Percentiles rank a stretch among this genome's conserved stretches.
phyloP scores from a whole-genome alignment of 2,797 vertebrate species.

The Molothrus ater region DNA sequence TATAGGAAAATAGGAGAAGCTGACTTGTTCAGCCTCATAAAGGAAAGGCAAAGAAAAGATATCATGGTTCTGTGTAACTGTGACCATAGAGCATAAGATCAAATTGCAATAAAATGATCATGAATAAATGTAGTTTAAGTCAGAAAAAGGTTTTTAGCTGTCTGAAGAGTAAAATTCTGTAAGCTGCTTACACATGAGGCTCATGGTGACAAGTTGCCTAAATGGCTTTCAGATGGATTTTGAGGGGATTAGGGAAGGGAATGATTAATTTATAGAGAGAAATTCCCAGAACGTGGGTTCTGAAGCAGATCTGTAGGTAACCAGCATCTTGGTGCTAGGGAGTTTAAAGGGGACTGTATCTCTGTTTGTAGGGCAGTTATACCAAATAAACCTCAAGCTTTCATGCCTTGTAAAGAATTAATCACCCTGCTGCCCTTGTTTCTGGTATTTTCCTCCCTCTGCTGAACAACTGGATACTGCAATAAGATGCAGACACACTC shows the following conservation, averaged over 20 bases:
- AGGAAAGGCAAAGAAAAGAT: neutral
- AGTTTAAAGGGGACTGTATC: neutral
- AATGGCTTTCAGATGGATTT: slow-evolving; percentile 34
- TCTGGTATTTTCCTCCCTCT: neutral
- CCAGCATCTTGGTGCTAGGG: neutral
- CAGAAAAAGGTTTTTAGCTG: neutral
- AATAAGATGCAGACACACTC: neutral
- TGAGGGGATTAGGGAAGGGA: neutral
- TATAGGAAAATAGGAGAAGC: neutral
- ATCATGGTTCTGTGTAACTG: neutral
- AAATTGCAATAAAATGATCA: neutral
- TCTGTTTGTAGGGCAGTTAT: neutral
- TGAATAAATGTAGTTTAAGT: neutral
- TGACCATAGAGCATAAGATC: neutral
- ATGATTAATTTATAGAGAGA: neutral
- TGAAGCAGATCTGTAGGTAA: neutral
- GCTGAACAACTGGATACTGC: neutral
- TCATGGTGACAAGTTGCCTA: neutral
- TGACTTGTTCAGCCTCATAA: neutral
- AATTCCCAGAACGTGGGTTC: neutral
- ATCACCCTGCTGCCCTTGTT: neutral
- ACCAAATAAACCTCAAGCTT: neutral
- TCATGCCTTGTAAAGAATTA: neutral
- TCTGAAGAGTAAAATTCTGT: slow-evolving; percentile 11
- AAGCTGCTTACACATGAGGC: neutral